These are phyloP conservation scores for Excalfactoria chinensis DNA, from an alignment of 2,113 vertebrate genomes.

Conservation along the genomic window DNA sequence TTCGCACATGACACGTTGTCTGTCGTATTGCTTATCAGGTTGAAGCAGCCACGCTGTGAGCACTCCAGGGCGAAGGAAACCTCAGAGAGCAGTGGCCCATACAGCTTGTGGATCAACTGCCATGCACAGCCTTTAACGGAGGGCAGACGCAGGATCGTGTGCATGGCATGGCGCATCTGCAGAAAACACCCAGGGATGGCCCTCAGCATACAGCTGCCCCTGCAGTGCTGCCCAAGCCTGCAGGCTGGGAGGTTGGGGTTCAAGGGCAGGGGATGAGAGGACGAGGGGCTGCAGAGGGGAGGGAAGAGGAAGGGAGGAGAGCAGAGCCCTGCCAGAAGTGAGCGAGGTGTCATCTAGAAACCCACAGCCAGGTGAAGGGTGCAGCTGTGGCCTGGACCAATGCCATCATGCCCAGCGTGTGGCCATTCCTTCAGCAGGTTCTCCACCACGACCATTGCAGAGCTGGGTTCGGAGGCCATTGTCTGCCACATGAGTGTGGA, in stretches of 20 bases:
- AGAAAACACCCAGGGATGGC: not conserved
- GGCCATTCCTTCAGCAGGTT: not conserved
- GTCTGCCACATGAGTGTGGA: not conserved
- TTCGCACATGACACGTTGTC: too few species aligned
- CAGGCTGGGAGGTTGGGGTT: not conserved
- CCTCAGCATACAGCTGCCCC: not conserved
- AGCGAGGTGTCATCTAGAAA: not conserved
- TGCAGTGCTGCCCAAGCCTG: not conserved
- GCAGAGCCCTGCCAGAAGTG: too few species aligned
- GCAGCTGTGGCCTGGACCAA: too few species aligned
- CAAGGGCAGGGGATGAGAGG: too few species aligned
- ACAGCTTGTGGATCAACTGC: accelerated
- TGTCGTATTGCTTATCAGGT: accelerated
- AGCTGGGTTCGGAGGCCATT: not conserved
- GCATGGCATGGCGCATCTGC: not conserved
- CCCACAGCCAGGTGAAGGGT: not conserved
- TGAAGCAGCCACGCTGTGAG: not conserved
- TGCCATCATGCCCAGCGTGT: not conserved
- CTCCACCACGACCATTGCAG: accelerated
- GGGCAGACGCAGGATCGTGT: not conserved
- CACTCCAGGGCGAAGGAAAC: not conserved
- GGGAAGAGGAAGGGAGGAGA: too few species aligned
- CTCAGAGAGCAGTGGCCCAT: not conserved
- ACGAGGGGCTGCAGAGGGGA: not conserved
- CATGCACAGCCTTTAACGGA: accelerated